Conservation (phyloP, 1,140 invertebrate species). For the Neodiprion virginianus region DNA sequence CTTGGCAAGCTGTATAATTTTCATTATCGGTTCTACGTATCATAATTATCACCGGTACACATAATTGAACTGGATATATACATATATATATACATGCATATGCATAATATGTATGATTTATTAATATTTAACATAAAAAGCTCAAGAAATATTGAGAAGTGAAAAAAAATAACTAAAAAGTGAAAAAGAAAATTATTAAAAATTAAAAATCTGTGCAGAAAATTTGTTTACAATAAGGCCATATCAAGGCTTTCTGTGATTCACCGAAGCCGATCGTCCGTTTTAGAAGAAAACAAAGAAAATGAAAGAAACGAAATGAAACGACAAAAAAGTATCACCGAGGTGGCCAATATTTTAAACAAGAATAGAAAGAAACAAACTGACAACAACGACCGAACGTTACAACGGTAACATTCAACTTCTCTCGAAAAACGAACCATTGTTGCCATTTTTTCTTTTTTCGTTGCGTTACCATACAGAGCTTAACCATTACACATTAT, state of each 20-base stretch:
- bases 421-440: neutral
- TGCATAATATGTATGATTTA: too few relatives aligned
- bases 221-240: constrained; percentile 42
- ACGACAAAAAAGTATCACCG: constrained; percentile 16
- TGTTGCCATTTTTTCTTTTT: too few relatives aligned
- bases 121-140: too few relatives aligned
- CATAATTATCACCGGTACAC: too few relatives aligned
- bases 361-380: constrained; percentile 16
- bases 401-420: neutral
- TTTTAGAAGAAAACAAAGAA: constrained; percentile 28
- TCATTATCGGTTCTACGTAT: too few relatives aligned
- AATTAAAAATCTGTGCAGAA: constrained; percentile 44
- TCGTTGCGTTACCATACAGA: too few relatives aligned
- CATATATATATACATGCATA: too few relatives aligned
- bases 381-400: neutral
- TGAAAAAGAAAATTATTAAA: constrained; percentile 35
- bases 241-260: constrained; percentile 61
- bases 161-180: neutral
- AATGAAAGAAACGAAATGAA: constrained; percentile 9
- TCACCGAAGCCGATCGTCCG: constrained; percentile 55
- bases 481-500: too few relatives aligned
- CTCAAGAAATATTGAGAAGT: too few relatives aligned
- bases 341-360: constrained; percentile 6
- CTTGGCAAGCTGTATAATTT: too few relatives aligned
- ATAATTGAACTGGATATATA: too few relatives aligned